A percentile compares a stretch with the other conserved stretches of the same genome.
Evolutionary conservation across 2,113 vertebrate species (phyloP).

Genomic region (Corythaeola cristata): DNA sequence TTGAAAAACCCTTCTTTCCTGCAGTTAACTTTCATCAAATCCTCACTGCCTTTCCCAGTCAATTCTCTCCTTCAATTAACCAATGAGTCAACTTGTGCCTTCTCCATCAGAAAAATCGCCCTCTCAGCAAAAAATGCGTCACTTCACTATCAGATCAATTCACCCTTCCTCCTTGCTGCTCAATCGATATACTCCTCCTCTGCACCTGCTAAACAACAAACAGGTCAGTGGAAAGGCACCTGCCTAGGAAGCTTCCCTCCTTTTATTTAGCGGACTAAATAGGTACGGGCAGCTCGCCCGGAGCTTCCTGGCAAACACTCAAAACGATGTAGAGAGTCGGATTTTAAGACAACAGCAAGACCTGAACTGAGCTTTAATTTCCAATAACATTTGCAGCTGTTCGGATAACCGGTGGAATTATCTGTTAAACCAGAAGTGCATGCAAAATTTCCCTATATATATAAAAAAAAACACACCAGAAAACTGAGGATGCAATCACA

Average conservation of each 20-base stretch:
- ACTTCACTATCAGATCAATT: conserved; percentile 45
- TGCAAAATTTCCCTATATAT: background rate
- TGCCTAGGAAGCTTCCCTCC: background rate
- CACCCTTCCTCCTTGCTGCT: background rate
- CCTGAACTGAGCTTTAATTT: background rate
- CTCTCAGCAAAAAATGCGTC: conserved; percentile 40
- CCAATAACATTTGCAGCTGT: background rate
- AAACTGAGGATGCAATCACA: background rate
- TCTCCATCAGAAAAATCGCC: background rate
- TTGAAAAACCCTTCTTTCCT: background rate
- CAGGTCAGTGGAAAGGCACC: background rate
- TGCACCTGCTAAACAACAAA: background rate
- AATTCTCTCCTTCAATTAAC: conserved; percentile 40
- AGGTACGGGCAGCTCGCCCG: fast-evolving
- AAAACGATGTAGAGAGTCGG: background rate
- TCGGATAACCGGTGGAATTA: background rate
- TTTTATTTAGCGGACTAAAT: background rate
- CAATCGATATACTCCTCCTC: background rate
- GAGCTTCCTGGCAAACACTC: background rate
- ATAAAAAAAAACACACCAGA: background rate
- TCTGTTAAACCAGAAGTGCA: background rate
- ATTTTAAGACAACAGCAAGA: background rate
- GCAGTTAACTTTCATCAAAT: background rate
- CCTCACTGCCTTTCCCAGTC: background rate
- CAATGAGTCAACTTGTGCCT: conserved; percentile 48